Evolutionary conservation across 2,113 vertebrate species (phyloP).

Genomic region (Steatornis caripensis): DNA sequence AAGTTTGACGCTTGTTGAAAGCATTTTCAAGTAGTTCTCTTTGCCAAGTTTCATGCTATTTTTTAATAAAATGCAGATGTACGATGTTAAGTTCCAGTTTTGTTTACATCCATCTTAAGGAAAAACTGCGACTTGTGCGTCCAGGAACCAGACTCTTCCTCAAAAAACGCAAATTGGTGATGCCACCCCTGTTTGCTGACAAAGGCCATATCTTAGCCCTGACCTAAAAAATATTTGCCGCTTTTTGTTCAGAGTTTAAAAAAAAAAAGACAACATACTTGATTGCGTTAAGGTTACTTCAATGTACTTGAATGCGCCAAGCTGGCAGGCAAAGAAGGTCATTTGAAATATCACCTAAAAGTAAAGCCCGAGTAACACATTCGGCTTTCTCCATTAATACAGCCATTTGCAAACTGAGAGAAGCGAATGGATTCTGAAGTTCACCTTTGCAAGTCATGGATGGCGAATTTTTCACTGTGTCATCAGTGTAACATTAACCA

Average conservation of each 20-base stretch:
- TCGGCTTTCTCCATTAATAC: not conserved
- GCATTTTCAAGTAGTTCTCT: not conserved
- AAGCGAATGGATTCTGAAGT: slow-evolving; percentile 14
- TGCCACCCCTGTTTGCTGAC: not conserved
- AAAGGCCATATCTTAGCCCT: not conserved
- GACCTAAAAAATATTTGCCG: not conserved
- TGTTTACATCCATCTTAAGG: not conserved
- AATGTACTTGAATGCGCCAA: not conserved
- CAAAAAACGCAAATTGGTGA: not conserved
- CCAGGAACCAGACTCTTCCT: not conserved
- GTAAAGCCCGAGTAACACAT: not conserved
- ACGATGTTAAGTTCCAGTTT: not conserved
- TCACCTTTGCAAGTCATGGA: slow-evolving; percentile 51
- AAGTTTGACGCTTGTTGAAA: not conserved
- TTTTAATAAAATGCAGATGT: not conserved
- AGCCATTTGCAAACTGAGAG: not conserved
- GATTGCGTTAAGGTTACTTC: not conserved
- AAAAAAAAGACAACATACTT: not conserved
- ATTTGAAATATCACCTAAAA: slow-evolving; percentile 8
- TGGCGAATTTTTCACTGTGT: slow-evolving; percentile 18
- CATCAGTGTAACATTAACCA: not conserved
- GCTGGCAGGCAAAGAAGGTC: not conserved
- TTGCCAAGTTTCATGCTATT: not conserved
- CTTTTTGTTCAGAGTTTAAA: not conserved
- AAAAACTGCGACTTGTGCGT: not conserved